Conservation (phyloP, 1,140 invertebrate species). For the Magallana gigas region DNA sequence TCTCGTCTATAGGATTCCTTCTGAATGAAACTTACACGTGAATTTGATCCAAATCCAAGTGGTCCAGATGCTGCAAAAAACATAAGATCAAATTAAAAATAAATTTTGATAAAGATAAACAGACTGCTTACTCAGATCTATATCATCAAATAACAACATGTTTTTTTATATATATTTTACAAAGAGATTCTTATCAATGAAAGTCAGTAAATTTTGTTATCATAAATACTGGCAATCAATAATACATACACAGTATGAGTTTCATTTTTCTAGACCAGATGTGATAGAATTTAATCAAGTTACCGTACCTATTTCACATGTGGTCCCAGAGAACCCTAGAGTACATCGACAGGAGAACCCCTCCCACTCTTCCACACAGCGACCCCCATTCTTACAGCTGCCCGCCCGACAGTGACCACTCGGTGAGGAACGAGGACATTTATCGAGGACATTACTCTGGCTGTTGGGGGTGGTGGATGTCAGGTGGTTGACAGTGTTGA, state of each 20-base stretch:
- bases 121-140: no score
- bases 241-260: no score
- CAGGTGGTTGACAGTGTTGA: constrained; percentile 86
- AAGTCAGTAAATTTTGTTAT: no score
- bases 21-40: constrained; percentile 88
- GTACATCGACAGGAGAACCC: constrained; percentile 81
- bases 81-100: constrained; percentile 11
- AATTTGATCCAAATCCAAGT: constrained; percentile 87
- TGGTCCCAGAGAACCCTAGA: constrained; percentile 86
- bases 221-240: no score
- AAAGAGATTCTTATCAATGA: no score
- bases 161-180: no score
- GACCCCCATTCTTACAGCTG: constrained; percentile 84
- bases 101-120: neutral
- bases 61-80: constrained; percentile 85
- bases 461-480: constrained; percentile 34
- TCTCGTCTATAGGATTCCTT: constrained; percentile 91
- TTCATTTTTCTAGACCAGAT: no score
- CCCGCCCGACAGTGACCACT: constrained; percentile 70
- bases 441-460: constrained; percentile 84
- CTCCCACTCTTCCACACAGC: constrained; percentile 91
- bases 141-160: neutral
- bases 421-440: constrained; percentile 84
- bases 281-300: neutral
- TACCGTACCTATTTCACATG: constrained; percentile 81